Evolutionary conservation across 2,113 vertebrate genomes (phyloP).

Genomic region (Hemiprocne comata): DNA sequence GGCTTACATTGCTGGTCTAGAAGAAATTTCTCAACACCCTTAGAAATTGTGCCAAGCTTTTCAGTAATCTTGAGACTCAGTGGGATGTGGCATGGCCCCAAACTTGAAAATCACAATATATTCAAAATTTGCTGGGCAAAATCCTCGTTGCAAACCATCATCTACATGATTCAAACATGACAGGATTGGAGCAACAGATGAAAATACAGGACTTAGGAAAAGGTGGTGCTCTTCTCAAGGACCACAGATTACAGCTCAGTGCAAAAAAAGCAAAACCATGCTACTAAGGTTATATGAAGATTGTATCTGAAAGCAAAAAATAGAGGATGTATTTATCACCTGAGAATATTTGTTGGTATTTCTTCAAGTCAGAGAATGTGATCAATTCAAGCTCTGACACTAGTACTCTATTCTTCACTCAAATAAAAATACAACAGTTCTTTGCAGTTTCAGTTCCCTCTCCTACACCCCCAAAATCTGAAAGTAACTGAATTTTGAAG

Average conservation of each 20-base stretch:
- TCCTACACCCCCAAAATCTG: neutral
- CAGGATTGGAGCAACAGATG: neutral
- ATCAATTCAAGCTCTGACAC: neutral
- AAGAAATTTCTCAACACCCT: neutral
- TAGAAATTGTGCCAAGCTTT: neutral
- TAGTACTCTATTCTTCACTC: neutral
- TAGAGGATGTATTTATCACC: neutral
- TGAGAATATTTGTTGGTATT: neutral
- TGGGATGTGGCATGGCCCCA: neutral
- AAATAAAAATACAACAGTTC: neutral
- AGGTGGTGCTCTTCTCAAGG: neutral
- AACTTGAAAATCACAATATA: neutral
- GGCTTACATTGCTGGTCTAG: neutral
- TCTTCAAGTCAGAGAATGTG: neutral
- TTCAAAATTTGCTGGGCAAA: neutral
- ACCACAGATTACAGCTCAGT: neutral
- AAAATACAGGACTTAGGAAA: neutral
- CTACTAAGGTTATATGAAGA: neutral
- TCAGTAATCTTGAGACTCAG: neutral
- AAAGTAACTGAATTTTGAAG: neutral
- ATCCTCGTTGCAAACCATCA: neutral
- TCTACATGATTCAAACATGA: neutral
- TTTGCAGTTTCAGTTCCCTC: neutral
- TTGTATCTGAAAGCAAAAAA: neutral
- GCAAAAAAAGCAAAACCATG: neutral